Base-by-base conservation (phyloP, 2,888 invertebrate genomes). In the Latheticus oryzae region DNA sequence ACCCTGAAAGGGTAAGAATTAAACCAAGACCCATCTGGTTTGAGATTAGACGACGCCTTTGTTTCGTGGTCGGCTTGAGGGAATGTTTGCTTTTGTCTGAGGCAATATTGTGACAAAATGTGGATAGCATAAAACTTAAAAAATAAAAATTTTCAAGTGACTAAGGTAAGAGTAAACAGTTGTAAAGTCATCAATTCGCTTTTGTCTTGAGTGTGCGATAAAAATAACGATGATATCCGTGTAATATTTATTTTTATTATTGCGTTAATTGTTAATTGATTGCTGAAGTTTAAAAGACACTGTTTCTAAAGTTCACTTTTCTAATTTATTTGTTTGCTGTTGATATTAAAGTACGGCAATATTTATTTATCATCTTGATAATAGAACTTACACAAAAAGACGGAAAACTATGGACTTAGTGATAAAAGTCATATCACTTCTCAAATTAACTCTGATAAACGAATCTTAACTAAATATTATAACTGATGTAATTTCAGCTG, bases 81-180 rank as follows among this genome's bases (percentile, higher is more conserved):
- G 24, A 23, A 30, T 45, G 45, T 45, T 45, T 32, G 13, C 8
- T 19, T 21, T 1, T 32, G 45, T 19, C 21, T 32, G 32, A 45
- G 40, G 37, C 24, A 40, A 30, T 45, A 21, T 45, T 45, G 19
- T 45, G 45, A 32, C 45, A 45, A 45, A 33, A 33, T 15, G 45
- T 32, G 32, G 45, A 45, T 33, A 23, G 19, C 13, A 40, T 24
- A 40, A 24, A 40, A n/a, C 40, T 24, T 23, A 24, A 40, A 9
- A 40, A 23, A 15, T 2, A 7, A 2, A 11, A 30, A 7, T 30
- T 30, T 7, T n/a, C 26, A 7, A 7, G 26, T n/a, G n/a, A n/a
- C n/a, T n/a, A n/a, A n/a, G n/a, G n/a, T n/a, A n/a, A n/a, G n/a
- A n/a, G n/a, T n/a, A n/a, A n/a, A n/a, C n/a, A n/a, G n/a, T n/a